These are phyloP conservation scores for Plutomurus gul DNA, from an alignment of 1,140 invertebrate species.

Conservation along the genomic window DNA sequence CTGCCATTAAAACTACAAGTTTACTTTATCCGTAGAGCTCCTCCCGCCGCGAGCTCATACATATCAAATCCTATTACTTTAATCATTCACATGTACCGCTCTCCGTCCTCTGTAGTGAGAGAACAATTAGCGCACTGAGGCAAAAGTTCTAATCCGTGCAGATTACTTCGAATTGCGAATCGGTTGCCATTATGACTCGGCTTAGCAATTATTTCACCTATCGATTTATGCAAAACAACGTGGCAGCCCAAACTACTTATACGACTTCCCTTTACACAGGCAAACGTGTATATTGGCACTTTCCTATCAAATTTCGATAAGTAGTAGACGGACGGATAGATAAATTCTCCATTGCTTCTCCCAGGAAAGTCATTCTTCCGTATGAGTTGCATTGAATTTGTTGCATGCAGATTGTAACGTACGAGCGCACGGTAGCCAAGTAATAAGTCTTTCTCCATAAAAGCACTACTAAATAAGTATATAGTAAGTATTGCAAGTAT, in stretches of 20 bases:
- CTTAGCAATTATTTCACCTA: conserved; percentile 3
- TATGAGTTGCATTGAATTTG: too few relatives aligned
- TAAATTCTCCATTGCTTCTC: too few relatives aligned
- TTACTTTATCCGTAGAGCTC: neutral
- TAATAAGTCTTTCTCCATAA: too few relatives aligned
- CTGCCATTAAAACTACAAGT: neutral
- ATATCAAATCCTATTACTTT: conserved; percentile 15
- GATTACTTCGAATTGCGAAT: conserved; percentile 1
- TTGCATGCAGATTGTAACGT: too few relatives aligned
- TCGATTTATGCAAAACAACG: conserved; percentile 20
- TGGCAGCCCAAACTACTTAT: too few relatives aligned
- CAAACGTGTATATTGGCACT: too few relatives aligned
- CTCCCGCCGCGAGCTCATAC: neutral
- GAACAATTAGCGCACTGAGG: conserved; percentile 2
- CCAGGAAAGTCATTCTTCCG: too few relatives aligned
- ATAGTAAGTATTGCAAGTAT: too few relatives aligned
- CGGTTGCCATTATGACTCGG: conserved; percentile 9
- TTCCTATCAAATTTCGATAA: too few relatives aligned
- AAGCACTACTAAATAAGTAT: too few relatives aligned
- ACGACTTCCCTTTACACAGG: conserved; percentile 7
- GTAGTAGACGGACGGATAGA: too few relatives aligned
- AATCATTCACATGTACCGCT: neutral
- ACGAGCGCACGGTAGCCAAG: too few relatives aligned
- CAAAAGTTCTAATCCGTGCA: conserved; percentile 22
- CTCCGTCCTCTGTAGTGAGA: neutral